phyloP scores from a whole-genome alignment of 2,113 vertebrate species.

The Stegostoma tigrinum region DNA sequence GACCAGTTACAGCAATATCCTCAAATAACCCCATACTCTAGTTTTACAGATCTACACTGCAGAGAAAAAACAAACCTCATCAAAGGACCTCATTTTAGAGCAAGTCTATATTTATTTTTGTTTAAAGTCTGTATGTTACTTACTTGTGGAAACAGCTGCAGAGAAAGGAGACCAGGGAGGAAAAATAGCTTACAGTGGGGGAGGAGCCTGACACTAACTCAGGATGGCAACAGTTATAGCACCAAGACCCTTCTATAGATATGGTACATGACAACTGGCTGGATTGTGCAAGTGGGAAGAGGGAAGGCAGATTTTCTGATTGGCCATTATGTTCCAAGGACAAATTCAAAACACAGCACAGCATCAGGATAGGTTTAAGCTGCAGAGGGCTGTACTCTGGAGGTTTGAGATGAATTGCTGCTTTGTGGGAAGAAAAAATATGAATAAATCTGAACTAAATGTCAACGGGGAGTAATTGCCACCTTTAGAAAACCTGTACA shows the following conservation, averaged over 20 bases:
- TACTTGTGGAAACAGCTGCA: background rate
- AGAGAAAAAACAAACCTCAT: background rate
- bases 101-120: background rate
- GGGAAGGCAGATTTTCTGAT: background rate
- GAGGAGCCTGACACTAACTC: slow-evolving; percentile 16
- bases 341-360: background rate
- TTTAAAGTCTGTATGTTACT: background rate
- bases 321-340: background rate
- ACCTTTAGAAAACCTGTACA: background rate
- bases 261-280: slow-evolving; percentile 21
- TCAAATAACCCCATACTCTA: background rate
- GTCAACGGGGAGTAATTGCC: background rate
- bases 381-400: background rate
- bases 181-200: background rate
- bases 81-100: background rate
- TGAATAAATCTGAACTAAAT: background rate
- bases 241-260: slow-evolving; percentile 12
- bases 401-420: background rate
- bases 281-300: background rate
- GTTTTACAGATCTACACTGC: background rate
- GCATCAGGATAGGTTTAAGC: background rate
- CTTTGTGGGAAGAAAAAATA: background rate
- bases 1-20: background rate
- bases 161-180: background rate
- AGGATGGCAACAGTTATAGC: background rate